Conservation (phyloP, 2,888 invertebrate species). For the Lamellibrachia columna region DNA sequence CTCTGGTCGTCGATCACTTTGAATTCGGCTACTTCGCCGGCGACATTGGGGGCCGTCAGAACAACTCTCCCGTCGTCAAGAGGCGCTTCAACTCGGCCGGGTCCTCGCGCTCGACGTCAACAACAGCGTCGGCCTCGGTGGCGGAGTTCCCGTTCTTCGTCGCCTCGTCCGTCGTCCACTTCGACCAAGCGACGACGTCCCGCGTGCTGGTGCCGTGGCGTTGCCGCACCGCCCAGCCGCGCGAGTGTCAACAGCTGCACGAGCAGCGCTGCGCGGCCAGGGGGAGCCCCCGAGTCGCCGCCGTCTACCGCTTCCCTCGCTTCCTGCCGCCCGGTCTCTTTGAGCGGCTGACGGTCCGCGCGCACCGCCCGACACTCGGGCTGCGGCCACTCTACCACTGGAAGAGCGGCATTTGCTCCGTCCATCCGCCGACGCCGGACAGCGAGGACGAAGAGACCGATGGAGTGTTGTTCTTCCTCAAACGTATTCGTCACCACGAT, state of each 20-base stretch:
- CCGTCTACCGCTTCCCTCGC: slow-evolving; percentile 53
- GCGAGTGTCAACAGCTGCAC: slow-evolving; percentile 46
- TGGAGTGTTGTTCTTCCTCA: neutral
- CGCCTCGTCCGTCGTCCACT: neutral
- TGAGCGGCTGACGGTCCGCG: slow-evolving; percentile 53
- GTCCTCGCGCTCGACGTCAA: neutral
- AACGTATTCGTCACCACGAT: slow-evolving; percentile 29
- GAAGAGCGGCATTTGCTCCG: slow-evolving; percentile 46
- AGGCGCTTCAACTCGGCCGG: slow-evolving; percentile 14
- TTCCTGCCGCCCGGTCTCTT: slow-evolving; percentile 61
- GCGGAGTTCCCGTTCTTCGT: neutral
- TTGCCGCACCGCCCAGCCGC: slow-evolving; percentile 48
- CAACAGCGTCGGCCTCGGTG: neutral
- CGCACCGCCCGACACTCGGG: slow-evolving; percentile 46
- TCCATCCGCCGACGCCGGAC: neutral
- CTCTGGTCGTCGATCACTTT: slow-evolving; percentile 48
- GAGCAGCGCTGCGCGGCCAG: slow-evolving; percentile 31
- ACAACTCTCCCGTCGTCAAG: neutral
- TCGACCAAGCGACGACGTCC: slow-evolving; percentile 17
- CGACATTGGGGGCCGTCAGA: neutral
- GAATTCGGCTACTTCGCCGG: slow-evolving; percentile 55
- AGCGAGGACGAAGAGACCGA: neutral
- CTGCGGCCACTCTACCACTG: slow-evolving; percentile 54
- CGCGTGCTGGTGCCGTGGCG: slow-evolving; percentile 57
- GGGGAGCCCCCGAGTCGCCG: slow-evolving; percentile 45